phyloP scores from a whole-genome alignment of 2,888 invertebrate genomes.

The Oscheius sp. region DNA sequence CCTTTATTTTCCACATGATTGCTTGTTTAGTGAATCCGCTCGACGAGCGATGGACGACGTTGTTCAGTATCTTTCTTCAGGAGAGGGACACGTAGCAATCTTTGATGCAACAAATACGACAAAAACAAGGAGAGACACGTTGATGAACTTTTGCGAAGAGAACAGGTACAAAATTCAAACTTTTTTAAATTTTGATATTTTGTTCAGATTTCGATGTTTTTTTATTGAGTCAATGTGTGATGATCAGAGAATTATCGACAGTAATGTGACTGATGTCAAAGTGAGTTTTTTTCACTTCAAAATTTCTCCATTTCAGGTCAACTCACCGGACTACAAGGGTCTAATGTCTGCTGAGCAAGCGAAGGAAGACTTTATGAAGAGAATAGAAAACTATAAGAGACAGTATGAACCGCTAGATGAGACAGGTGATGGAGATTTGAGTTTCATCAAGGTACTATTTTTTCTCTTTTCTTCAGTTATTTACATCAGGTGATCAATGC shows the following conservation, averaged over 20 bases:
- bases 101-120: conserved; percentile 99
- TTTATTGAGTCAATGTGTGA: conserved; percentile 98
- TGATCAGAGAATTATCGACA: conserved; percentile 91
- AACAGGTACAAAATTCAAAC: conserved; percentile 26
- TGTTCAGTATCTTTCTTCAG: conserved; percentile 79
- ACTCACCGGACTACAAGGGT: conserved; percentile 90
- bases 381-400: conserved; percentile 90
- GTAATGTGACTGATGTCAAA: conserved; percentile 82
- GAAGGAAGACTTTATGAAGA: conserved; percentile 85
- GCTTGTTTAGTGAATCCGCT: conserved; percentile 81
- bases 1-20: neutral
- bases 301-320: conserved; percentile 81
- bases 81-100: conserved; percentile 88
- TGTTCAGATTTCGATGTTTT: conserved; percentile 82
- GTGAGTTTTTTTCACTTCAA: conserved; percentile 18
- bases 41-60: conserved; percentile 92
- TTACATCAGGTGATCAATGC: conserved; percentile 78
- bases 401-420: conserved; percentile 80
- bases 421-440: conserved; percentile 55
- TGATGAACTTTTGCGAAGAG: conserved; percentile 50
- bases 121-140: conserved; percentile 68
- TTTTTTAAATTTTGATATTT: neutral
- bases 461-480: neutral
- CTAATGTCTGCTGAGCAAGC: conserved; percentile 85
- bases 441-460: conserved; percentile 50